These are phyloP conservation scores for Zaprionus bogoriensis DNA, from an alignment of 2,888 invertebrate species.

Conservation along the genomic window DNA sequence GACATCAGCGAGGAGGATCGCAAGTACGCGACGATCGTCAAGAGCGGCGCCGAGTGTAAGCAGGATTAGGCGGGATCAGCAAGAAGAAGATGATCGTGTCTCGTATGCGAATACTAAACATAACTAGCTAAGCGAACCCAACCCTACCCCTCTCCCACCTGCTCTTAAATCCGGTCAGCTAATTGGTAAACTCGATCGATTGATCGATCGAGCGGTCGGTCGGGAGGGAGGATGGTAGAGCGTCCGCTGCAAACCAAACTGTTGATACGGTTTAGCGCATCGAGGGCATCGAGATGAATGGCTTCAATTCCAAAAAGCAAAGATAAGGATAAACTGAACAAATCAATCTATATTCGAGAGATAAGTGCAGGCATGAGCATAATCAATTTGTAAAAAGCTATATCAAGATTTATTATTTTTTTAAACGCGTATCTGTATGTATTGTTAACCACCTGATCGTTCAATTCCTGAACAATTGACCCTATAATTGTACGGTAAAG, in stretches of 20 bases:
- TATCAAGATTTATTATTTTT: constrained; percentile 16
- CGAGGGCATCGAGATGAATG: constrained; percentile 35
- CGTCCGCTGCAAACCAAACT: not conserved
- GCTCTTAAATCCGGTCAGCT: no score
- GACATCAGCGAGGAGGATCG: constrained; percentile 89
- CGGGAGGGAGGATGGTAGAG: no score
- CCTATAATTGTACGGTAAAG: constrained; percentile 33
- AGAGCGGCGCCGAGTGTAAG: constrained; percentile 63
- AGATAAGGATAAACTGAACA: constrained; percentile 20
- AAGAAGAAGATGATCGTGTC: constrained; percentile 13
- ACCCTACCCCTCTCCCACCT: no score
- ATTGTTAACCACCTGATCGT: constrained; percentile 24
- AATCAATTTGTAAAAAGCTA: constrained; percentile 12
- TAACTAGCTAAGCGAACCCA: no score
- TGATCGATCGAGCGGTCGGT: not conserved
- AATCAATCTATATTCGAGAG: constrained; percentile 56
- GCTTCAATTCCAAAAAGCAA: constrained; percentile 70
- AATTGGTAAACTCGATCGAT: no score
- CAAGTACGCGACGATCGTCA: constrained; percentile 82
- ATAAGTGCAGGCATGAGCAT: constrained; percentile 38
- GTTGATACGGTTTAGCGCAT: constrained; percentile 1
- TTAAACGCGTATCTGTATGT: constrained; percentile 2
- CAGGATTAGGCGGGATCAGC: constrained; percentile 62
- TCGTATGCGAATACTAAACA: constrained; percentile 23
- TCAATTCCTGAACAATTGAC: constrained; percentile 28